Conservation (phyloP, 2,113 vertebrate species). For the Diphyllodes magnificus region DNA sequence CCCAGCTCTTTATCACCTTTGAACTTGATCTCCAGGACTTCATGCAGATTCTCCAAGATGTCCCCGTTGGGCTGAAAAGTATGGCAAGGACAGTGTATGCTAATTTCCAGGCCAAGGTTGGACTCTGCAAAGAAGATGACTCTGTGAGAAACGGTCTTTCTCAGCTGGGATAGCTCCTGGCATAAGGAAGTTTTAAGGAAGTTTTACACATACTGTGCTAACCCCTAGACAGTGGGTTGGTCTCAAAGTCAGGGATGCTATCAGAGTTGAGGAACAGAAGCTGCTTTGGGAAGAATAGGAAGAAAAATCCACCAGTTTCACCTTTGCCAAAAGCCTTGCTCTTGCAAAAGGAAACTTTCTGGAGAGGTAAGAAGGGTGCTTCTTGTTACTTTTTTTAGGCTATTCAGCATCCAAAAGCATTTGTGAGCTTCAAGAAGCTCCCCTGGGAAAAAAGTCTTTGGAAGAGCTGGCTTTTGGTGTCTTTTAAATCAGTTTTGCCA, state of each 20-base stretch:
- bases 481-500: not conserved
- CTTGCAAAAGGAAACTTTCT: not conserved
- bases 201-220: not conserved
- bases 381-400: not conserved
- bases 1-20: constrained; percentile 78
- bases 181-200: not conserved
- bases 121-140: constrained; percentile 78
- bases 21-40: constrained; percentile 94
- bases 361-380: not conserved
- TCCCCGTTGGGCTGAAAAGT: constrained; percentile 92
- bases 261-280: not conserved
- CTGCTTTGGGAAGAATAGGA: not conserved
- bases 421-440: not conserved
- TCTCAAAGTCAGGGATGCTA: not conserved
- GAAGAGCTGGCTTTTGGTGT: not conserved
- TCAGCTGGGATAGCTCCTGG: not conserved
- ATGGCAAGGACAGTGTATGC: constrained; percentile 95
- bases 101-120: constrained; percentile 93
- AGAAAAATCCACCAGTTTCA: not conserved
- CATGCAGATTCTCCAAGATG: constrained; percentile 86
- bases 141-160: not conserved
- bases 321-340: not conserved
- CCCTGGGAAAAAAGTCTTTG: not conserved
- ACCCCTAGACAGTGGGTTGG: not conserved
- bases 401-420: not conserved